Evolutionary conservation across 2,113 vertebrate species (phyloP).

Genomic region (Larimichthys polyactis): DNA sequence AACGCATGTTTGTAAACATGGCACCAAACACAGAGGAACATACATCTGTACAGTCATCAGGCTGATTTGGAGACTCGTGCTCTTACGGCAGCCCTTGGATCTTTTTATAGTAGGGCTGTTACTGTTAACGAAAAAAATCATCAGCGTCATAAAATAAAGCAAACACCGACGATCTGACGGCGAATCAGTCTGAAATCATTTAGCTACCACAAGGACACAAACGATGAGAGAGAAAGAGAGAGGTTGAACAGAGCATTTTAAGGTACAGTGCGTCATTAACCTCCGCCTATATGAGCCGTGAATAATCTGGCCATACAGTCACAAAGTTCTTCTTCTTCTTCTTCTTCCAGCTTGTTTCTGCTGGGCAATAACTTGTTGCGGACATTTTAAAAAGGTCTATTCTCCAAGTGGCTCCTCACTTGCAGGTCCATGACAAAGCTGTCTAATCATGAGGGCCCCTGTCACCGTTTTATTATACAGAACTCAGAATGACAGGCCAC

Average conservation of each 20-base stretch:
- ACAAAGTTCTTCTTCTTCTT: neutral
- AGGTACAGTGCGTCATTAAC: constrained; percentile 46
- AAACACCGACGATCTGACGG: constrained; percentile 26
- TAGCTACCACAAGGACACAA: constrained; percentile 49
- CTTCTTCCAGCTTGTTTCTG: constrained; percentile 41
- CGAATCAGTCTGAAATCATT: constrained; percentile 43
- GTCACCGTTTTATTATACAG: constrained; percentile 43
- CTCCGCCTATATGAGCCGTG: constrained; percentile 6
- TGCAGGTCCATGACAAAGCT: constrained; percentile 22
- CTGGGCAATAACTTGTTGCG: constrained; percentile 35
- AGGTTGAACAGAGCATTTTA: constrained; percentile 22
- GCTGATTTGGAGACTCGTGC: constrained; percentile 33
- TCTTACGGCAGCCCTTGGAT: constrained; percentile 42
- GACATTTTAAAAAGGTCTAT: constrained; percentile 36
- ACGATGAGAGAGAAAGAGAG: constrained; percentile 29
- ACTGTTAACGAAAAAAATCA: constrained; percentile 24
- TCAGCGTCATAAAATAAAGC: constrained; percentile 44
- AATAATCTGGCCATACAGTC: too few relatives aligned
- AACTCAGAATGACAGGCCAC: constrained; percentile 33
- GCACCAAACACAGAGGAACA: constrained; percentile 59
- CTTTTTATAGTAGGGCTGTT: constrained; percentile 22
- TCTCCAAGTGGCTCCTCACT: constrained; percentile 2
- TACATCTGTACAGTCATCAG: constrained; percentile 62
- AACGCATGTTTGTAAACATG: constrained; percentile 65
- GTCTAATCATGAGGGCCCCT: constrained; percentile 16